Evolutionary conservation across 2,113 vertebrate species (phyloP).

Genomic region (Peromyscus maniculatus): DNA sequence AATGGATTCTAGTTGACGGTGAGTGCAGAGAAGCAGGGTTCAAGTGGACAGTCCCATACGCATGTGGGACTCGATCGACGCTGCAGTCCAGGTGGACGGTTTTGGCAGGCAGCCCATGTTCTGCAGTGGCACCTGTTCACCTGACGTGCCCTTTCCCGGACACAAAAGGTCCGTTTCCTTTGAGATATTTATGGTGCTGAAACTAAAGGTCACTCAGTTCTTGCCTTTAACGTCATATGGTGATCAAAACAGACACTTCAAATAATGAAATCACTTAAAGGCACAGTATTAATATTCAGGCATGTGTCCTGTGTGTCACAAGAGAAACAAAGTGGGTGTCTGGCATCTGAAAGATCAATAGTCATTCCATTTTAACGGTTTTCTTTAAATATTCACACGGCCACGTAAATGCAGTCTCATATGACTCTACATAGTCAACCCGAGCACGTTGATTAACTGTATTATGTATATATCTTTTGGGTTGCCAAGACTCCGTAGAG

Average conservation of each 20-base stretch:
- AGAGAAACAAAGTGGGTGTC: not conserved
- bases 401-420: not conserved
- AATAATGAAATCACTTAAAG: conserved; percentile 52
- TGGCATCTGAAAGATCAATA: not conserved
- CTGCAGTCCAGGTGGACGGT: not conserved
- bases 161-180: conserved; percentile 37
- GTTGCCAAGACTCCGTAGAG: not conserved
- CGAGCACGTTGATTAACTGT: not conserved
- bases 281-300: not conserved
- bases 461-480: not conserved
- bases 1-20: conserved; percentile 49
- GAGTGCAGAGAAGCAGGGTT: not conserved
- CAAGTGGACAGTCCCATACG: not conserved
- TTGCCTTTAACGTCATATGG: conserved; percentile 15
- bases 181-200: conserved; percentile 55
- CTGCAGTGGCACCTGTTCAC: conserved; percentile 21
- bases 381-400: conserved; percentile 46
- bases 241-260: conserved; percentile 48
- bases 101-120: conserved; percentile 36
- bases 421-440: not conserved
- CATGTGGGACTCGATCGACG: not conserved
- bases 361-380: not conserved
- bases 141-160: not conserved
- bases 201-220: conserved; percentile 61
- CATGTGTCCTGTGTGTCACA: not conserved